Percentiles rank a stretch among this genome's conserved stretches.
Evolutionary conservation across 1,140 invertebrate genomes (phyloP).

Genomic region (Trypoxylus dichotomus): DNA sequence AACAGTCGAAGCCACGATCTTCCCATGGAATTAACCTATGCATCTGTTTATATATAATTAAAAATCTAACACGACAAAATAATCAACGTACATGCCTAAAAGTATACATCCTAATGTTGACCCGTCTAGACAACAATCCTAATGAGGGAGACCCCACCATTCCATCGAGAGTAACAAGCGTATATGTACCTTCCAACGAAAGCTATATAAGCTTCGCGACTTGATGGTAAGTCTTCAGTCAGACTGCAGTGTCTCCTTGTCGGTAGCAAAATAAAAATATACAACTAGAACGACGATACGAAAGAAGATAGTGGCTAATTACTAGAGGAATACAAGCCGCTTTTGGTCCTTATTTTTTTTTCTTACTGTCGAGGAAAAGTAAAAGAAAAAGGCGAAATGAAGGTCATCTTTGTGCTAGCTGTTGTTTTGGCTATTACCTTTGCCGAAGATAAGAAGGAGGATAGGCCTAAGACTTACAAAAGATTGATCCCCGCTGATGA

Average conservation of each 20-base stretch:
- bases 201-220: background rate
- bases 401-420: slow-evolving; percentile 50
- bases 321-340: too few species aligned
- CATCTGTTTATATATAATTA: too few species aligned
- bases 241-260: background rate
- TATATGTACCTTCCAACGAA: background rate
- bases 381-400: slow-evolving; percentile 44
- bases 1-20: too few species aligned
- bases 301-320: too few species aligned
- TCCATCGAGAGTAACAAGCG: background rate
- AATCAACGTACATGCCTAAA: too few species aligned
- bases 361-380: background rate
- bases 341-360: background rate
- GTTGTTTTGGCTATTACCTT: slow-evolving; percentile 59
- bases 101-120: too few species aligned
- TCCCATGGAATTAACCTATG: too few species aligned
- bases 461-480: slow-evolving; percentile 69
- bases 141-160: background rate
- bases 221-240: background rate
- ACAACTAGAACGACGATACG: background rate
- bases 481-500: slow-evolving; percentile 84
- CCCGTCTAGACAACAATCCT: background rate
- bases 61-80: too few species aligned
- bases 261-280: background rate
- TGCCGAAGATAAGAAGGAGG: slow-evolving; percentile 61